Base-by-base conservation (phyloP, 2,888 invertebrate genomes). In the Ophraella communa region DNA sequence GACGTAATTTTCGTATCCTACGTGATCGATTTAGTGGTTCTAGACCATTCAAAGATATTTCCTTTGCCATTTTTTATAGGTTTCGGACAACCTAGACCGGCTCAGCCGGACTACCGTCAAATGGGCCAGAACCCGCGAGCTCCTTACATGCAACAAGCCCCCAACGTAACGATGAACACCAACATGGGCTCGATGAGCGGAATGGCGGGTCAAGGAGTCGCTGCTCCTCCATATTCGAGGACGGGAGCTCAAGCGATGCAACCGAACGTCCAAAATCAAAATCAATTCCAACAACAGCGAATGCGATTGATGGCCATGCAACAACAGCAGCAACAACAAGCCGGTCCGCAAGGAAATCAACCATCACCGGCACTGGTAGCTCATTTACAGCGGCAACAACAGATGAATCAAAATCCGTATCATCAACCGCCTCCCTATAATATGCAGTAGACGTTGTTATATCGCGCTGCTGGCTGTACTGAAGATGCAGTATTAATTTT, bases 131-230 rank as follows among this genome's bases (percentile, higher is more conserved):
- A 76, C 58, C 80, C 81, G 1, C 70, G 90, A 35, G 87, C 89
- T 1, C 88, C 88, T 35, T 90, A 90, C 73, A 87, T 90, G 84
- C 91, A 91, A 83, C 81, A 81, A 78, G 91, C 93, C 2, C 93
- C 94, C 1, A 94, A 94, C 79, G 94, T 94, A 1, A 93, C 93
- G 1, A 94, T 94, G 94, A 91, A 91, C 63, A 85, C 89, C 2
- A 92, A 92, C 11, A 93, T 93, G 93, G 90, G 89, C 57, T 90
- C 90, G 88, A 89, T 75, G 68, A 89, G 68, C 78, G 84, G 67
- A 80, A 85, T 83, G 83, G 82, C 66, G 1, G 84, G 81, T 3
- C 81, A 81, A 72, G 79, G 81, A 58, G 92, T 91, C 7, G 90
- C 91, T 0, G 92, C 92, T 10, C 92, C 93, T 1, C 92, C 93